A percentile compares a stretch with the other conserved stretches of the same genome.
Conservation (phyloP, 2,888 invertebrate species). For the Trissolcus japonicus region DNA sequence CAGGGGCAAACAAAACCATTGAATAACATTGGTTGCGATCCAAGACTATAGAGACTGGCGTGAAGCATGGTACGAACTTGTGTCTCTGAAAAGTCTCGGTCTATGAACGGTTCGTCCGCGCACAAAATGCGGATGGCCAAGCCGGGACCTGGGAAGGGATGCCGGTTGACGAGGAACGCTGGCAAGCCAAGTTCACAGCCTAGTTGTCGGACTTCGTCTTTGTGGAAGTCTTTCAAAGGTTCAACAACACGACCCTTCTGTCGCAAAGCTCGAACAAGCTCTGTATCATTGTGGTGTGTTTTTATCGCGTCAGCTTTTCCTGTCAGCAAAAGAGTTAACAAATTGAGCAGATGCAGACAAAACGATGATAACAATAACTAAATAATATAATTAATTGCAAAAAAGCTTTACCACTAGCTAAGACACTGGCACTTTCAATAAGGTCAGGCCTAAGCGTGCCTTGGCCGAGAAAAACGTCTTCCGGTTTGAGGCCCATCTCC, state of each 20-base stretch:
- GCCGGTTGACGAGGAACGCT: conserved; percentile 90
- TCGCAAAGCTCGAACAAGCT: conserved; percentile 87
- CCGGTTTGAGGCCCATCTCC: conserved; percentile 91
- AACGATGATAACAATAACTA: neutral
- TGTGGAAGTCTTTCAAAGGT: conserved; percentile 99
- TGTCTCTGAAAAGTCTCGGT: conserved; percentile 96
- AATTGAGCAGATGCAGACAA: no score
- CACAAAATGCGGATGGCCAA: conserved; percentile 97
- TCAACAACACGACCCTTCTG: conserved; percentile 93
- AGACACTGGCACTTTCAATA: conserved; percentile 95
- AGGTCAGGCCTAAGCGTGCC: conserved; percentile 98
- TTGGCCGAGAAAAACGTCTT: conserved; percentile 94
- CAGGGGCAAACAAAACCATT: neutral
- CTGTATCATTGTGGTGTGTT: conserved; percentile 99
- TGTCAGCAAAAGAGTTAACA: conserved; percentile 31
- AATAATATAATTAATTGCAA: conserved; percentile 8
- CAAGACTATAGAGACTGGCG: neutral
- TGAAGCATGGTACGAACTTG: conserved; percentile 76
- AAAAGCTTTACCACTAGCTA: conserved; percentile 81
- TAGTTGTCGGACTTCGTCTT: conserved; percentile 94
- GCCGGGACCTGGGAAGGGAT: conserved; percentile 99
- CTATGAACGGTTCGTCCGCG: conserved; percentile 95
- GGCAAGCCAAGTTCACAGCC: conserved; percentile 95
- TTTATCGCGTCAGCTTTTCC: conserved; percentile 96
- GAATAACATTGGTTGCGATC: neutral